Evolutionary conservation across 2,113 vertebrate genomes (phyloP).

Genomic region (Taxidea taxus): DNA sequence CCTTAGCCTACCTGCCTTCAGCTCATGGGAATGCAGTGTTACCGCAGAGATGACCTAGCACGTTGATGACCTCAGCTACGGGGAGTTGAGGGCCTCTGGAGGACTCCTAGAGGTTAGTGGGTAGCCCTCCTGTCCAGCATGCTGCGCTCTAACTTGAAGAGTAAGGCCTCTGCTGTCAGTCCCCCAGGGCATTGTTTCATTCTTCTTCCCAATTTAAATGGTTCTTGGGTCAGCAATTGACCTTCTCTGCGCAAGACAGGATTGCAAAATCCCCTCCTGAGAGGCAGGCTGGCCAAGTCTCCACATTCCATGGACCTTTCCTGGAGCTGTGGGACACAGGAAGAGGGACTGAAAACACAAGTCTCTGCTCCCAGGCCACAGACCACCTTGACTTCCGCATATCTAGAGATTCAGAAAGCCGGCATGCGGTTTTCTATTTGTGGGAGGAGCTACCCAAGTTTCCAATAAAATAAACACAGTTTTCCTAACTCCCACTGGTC

Average conservation of each 20-base stretch:
- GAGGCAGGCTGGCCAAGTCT: not conserved
- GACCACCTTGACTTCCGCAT: not conserved
- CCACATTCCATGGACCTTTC: not conserved
- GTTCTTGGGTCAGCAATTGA: not conserved
- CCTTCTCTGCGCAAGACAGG: not conserved
- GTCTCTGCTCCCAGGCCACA: not conserved
- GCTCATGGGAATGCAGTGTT: not conserved
- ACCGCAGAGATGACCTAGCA: not conserved
- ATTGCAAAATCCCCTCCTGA: slow-evolving; percentile 8
- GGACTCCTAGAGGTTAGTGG: not conserved
- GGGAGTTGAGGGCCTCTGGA: not conserved
- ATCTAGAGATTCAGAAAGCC: not conserved
- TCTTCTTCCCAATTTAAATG: slow-evolving; percentile 1
- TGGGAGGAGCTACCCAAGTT: not conserved
- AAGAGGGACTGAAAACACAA: not conserved
- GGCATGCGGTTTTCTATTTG: not conserved
- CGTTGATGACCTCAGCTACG: not conserved
- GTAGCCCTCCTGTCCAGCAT: not conserved
- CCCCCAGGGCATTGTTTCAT: not conserved
- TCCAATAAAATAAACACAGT: slow-evolving; percentile 10
- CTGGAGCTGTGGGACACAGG: not conserved
- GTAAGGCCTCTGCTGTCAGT: not conserved
- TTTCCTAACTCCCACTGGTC: not conserved
- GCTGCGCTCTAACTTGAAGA: not conserved
- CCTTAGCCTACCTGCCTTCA: not conserved